phyloP scores from a whole-genome alignment of 1,140 invertebrate species.

The Rhysida immarginata region DNA sequence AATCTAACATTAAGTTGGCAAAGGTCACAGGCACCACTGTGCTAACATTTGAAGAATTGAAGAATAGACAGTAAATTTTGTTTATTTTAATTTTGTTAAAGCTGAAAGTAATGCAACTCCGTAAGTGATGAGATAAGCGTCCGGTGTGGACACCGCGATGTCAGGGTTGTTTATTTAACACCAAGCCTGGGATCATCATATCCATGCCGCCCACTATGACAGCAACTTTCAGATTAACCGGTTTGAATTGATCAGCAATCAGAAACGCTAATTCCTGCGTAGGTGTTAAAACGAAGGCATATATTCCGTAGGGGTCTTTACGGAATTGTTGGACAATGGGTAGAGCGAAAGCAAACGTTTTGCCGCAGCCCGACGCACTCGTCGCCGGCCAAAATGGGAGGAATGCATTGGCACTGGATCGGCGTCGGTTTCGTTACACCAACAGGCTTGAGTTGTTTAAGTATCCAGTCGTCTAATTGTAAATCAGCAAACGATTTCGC shows the following conservation, averaged over 20 bases:
- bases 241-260: slow-evolving; percentile 57
- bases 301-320: slow-evolving; percentile 86
- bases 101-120: slow-evolving; percentile 65
- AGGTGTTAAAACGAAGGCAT: slow-evolving; percentile 82
- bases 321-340: slow-evolving; percentile 84
- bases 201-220: slow-evolving; percentile 86
- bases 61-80: no score
- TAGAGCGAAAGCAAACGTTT: slow-evolving; percentile 90
- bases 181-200: slow-evolving; percentile 74
- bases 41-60: no score
- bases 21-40: no score
- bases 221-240: slow-evolving; percentile 61
- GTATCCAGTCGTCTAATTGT: slow-evolving; percentile 26
- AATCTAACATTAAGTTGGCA: no score
- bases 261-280: slow-evolving; percentile 88
- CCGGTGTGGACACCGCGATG: slow-evolving; percentile 86
- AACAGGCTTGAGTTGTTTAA: slow-evolving; percentile 17
- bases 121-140: slow-evolving; percentile 65
- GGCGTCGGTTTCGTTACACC: slow-evolving; percentile 60
- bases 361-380: slow-evolving; percentile 95
- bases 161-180: slow-evolving; percentile 72
- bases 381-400: slow-evolving; percentile 57
- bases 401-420: slow-evolving; percentile 70
- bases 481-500: slow-evolving; percentile 22
- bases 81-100: slow-evolving; percentile 67